Evolutionary conservation across 2,113 vertebrate species (phyloP).

Genomic region (Coryphaenoides rupestris): DNA sequence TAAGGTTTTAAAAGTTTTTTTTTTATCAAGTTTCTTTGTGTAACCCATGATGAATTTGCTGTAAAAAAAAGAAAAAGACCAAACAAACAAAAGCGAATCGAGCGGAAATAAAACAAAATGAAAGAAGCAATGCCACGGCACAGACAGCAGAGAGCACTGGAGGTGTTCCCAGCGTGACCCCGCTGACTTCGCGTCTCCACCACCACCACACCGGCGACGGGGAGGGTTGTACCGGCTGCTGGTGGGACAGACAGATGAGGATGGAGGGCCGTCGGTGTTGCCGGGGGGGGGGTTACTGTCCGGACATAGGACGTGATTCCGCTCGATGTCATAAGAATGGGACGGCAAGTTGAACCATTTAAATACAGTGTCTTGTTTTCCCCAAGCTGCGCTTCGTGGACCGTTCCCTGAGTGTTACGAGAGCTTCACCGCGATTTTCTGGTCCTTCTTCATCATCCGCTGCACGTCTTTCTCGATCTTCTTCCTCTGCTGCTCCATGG

Average conservation of each 20-base stretch:
- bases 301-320: too few species aligned
- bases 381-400: conserved; percentile 26
- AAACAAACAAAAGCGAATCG: not conserved
- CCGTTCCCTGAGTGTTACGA: conserved; percentile 77
- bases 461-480: conserved; percentile 96
- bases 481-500: conserved; percentile 93
- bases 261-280: conserved; percentile 8
- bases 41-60: conserved; percentile 19
- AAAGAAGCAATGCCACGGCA: conserved; percentile 16
- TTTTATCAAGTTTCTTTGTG: too few species aligned
- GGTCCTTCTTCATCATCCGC: conserved; percentile 94
- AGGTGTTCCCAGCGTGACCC: not conserved
- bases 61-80: not conserved
- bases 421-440: conserved; percentile 98
- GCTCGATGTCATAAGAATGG: conserved; percentile 31
- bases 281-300: too few species aligned
- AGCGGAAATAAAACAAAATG: conserved; percentile 7
- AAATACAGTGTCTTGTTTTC: conserved; percentile 46
- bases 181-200: too few species aligned
- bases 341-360: conserved; percentile 29
- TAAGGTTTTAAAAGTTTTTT: too few species aligned
- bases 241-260: conserved; percentile 41
- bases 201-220: too few species aligned
- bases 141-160: not conserved
- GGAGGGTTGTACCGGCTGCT: conserved; percentile 43